These are phyloP conservation scores for Oryzias javanicus DNA, from an alignment of 2,113 vertebrate species.

Conservation along the genomic window DNA sequence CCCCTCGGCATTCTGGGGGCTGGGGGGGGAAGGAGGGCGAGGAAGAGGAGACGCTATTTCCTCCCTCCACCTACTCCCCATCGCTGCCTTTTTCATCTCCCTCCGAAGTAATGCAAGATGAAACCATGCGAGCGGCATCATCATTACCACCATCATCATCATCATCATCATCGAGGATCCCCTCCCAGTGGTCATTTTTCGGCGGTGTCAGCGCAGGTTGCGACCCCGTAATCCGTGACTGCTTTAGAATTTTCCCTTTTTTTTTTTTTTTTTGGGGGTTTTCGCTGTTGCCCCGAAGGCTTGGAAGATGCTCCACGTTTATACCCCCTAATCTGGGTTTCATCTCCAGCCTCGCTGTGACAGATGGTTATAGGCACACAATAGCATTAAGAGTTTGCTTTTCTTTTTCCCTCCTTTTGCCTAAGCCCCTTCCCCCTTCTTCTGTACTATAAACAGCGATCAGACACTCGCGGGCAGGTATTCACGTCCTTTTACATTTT, in stretches of 20 bases:
- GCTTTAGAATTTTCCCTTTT: conserved; percentile 96
- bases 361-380: conserved; percentile 99
- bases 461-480: conserved; percentile 89
- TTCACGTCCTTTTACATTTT: conserved; percentile 78
- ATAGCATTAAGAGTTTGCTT: conserved; percentile 98
- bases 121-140: conserved; percentile 62
- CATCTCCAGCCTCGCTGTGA: conserved; percentile 99
- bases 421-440: conserved; percentile 40
- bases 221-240: conserved; percentile 96
- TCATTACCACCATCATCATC: conserved; percentile 77
- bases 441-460: conserved; percentile 95
- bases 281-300: conserved; percentile 89
- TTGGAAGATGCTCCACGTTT: conserved; percentile 94
- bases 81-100: conserved; percentile 49
- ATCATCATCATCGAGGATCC: conserved; percentile 82
- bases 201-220: conserved; percentile 96
- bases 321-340: conserved; percentile 98
- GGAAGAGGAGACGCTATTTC: conserved; percentile 51
- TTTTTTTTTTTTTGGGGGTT: conserved; percentile 60
- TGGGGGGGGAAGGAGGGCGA: conserved; percentile 64
- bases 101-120: conserved; percentile 54
- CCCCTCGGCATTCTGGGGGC: conserved; percentile 86
- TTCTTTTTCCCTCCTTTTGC: conserved; percentile 6
- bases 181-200: conserved; percentile 87
- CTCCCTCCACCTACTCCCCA: conserved; percentile 31